phyloP scores from a whole-genome alignment of 2,797 vertebrate species.

The Acanthurus lineatus region DNA sequence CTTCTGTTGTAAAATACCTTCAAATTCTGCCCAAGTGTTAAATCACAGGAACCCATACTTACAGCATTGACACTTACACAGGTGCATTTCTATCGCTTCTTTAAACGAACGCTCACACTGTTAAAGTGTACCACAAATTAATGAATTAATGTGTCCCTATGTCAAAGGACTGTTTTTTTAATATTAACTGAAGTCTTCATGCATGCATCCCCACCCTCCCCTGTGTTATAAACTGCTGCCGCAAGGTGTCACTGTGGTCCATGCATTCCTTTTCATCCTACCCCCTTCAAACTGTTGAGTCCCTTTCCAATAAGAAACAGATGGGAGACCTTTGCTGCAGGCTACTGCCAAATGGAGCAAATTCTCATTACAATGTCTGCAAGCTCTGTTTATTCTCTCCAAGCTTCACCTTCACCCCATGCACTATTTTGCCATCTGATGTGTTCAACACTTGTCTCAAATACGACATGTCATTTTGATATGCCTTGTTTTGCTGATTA shows the following conservation, averaged over 20 bases:
- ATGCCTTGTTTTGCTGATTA: slow-evolving; percentile 69
- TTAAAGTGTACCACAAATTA: background rate
- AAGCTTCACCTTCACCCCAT: slow-evolving; percentile 57
- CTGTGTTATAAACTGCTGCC: slow-evolving; percentile 60
- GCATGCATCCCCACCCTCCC: background rate
- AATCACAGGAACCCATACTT: background rate
- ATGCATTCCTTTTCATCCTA: slow-evolving; percentile 21
- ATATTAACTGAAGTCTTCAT: background rate
- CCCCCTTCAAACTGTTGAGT: slow-evolving; percentile 69
- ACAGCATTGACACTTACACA: background rate
- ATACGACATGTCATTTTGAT: slow-evolving; percentile 64
- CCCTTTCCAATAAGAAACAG: slow-evolving; percentile 76
- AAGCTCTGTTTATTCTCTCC: slow-evolving; percentile 80
- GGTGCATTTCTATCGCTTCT: background rate
- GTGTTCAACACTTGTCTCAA: slow-evolving; percentile 62
- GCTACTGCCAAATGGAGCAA: slow-evolving; percentile 81
- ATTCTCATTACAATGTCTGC: slow-evolving; percentile 81
- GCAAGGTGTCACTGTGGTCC: slow-evolving; percentile 73
- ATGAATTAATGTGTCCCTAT: background rate
- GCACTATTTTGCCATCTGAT: slow-evolving; percentile 65
- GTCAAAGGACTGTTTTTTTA: background rate
- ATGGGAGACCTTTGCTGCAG: slow-evolving; percentile 79
- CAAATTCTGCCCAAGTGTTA: background rate
- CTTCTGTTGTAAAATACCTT: background rate
- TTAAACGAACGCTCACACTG: background rate